Percentiles rank a stretch among this genome's conserved stretches.
Conservation (phyloP, 2,888 invertebrate genomes). For the Caenorhabditis macrosperma region DNA sequence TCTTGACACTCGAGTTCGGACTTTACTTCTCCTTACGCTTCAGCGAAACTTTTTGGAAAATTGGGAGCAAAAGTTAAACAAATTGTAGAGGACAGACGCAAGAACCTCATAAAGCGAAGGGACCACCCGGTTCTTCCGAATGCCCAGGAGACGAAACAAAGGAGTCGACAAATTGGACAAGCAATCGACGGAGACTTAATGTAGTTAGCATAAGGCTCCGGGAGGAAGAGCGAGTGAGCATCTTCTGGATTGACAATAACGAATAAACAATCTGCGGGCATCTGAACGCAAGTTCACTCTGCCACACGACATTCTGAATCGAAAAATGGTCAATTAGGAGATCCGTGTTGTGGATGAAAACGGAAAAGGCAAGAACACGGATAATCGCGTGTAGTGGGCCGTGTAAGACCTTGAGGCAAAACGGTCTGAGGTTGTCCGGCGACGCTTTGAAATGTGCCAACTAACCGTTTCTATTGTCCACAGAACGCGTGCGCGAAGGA, state of each 20-base stretch:
- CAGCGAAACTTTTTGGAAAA: background rate
- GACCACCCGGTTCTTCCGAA: conserved; percentile 36
- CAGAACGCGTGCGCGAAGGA: conserved; percentile 52
- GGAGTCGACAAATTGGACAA: conserved; percentile 61
- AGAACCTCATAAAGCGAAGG: conserved; percentile 45
- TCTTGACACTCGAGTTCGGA: background rate
- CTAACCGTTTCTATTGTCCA: conserved; percentile 51
- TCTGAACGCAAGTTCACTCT: conserved; percentile 21
- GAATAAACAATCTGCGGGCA: conserved; percentile 53
- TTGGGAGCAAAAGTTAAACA: conserved; percentile 48
- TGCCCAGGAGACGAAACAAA: conserved; percentile 59
- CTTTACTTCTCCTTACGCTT: background rate
- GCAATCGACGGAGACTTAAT: conserved; percentile 60
- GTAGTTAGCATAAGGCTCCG: conserved; percentile 56
- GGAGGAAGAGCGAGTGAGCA: conserved; percentile 43
- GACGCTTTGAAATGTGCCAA: conserved; percentile 53
- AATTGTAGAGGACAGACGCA: conserved; percentile 29
- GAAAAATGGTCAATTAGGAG: conserved; percentile 1
- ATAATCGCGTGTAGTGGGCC: conserved; percentile 24
- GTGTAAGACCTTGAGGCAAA: conserved; percentile 49
- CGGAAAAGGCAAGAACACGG: conserved; percentile 12
- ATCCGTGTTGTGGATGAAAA: background rate
- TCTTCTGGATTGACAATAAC: conserved; percentile 54
- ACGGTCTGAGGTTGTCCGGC: conserved; percentile 54
- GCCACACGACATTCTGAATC: too few relatives aligned